Evolutionary conservation across 2,888 invertebrate species (phyloP), one percentile per base, ranked within the genome.

Genomic region (Acleris laterana): DNA sequence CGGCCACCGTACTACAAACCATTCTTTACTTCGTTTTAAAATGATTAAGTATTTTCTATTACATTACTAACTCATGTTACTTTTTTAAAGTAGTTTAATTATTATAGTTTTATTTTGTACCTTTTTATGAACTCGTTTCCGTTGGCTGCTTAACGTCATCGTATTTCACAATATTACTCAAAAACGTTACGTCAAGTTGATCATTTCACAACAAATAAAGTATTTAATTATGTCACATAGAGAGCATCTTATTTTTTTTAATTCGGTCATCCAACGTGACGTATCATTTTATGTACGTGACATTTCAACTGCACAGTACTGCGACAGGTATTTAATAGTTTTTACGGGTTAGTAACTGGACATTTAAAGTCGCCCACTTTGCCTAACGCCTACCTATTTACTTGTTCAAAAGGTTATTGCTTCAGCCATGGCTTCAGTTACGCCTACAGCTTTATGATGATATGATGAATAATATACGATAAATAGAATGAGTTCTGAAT

Each of bases 11-110:
- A 48, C 28, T 19, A 49, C 56, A 46, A 51, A 46, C 56, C 51
- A 56, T 51, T 65, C 64, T 66, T 51, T 25, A 51, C 46, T 61
- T 42, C 25, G 16, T 53, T 53, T 59, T 62, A 57, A 49, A 55
- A 56, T 56, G 20, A 51, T 56, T 42, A n/a, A n/a, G n/a, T n/a
- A 46, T 56, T 50, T 53, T 46, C 48, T 19, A 53, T 46, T 46
- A 17, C 46, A 17, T 46, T 46, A 46, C n/a, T 46, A 46, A 5
- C 13, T 44, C 16, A 16, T 44, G 16, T 61, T 51, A 50, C 44
- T 11, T 22, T 20, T 44, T 17, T 46, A 46, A 17, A 57, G 17
- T 46, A 25, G 42, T n/a, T 25, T 25, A 38, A 13, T 38, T 46
- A 42, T 16, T 22, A 46, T 17, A n/a, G 22, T 38, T n/a, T 7